Evolutionary conservation across 2,888 invertebrate species (phyloP).

Genomic region (Salticus scenicus): DNA sequence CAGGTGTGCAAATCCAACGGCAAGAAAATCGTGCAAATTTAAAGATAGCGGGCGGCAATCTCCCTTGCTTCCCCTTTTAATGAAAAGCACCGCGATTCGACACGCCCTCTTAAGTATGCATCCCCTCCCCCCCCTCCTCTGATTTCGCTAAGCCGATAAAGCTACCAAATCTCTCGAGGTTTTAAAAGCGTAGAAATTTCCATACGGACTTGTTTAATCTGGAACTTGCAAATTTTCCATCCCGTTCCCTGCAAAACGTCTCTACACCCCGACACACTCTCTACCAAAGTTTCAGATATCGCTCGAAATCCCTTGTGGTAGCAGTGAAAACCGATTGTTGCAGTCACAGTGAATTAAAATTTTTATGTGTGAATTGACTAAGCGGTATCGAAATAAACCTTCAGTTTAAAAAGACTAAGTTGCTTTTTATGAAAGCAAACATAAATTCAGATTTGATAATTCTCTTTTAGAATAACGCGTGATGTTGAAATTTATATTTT

Average conservation of each 20-base stretch:
- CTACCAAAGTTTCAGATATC: constrained; percentile 11
- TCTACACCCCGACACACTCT: constrained; percentile 3
- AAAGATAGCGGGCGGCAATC: constrained; percentile 45
- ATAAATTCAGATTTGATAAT: too few species aligned
- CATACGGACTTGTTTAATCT: constrained; percentile 51
- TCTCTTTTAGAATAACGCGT: too few species aligned
- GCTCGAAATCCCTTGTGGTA: constrained; percentile 22
- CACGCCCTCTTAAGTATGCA: constrained; percentile 60
- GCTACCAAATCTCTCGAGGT: constrained; percentile 42
- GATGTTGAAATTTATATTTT: too few species aligned
- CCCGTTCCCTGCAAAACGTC: constrained; percentile 14
- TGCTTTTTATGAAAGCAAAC: too few species aligned
- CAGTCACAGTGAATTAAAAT: constrained; percentile 28
- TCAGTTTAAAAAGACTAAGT: background rate
- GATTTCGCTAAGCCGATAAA: constrained; percentile 53
- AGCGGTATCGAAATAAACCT: background rate
- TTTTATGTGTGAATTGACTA: background rate
- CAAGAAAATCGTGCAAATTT: constrained; percentile 66
- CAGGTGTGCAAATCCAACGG: constrained; percentile 56
- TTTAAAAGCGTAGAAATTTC: constrained; percentile 46
- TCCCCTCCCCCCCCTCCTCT: background rate
- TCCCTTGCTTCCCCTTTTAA: constrained; percentile 12
- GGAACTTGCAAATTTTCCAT: constrained; percentile 29
- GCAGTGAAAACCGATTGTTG: constrained; percentile 55
- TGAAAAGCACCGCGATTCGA: constrained; percentile 56